phyloP scores from a whole-genome alignment of 2,888 invertebrate genomes.

The Ophioninae sp. region DNA sequence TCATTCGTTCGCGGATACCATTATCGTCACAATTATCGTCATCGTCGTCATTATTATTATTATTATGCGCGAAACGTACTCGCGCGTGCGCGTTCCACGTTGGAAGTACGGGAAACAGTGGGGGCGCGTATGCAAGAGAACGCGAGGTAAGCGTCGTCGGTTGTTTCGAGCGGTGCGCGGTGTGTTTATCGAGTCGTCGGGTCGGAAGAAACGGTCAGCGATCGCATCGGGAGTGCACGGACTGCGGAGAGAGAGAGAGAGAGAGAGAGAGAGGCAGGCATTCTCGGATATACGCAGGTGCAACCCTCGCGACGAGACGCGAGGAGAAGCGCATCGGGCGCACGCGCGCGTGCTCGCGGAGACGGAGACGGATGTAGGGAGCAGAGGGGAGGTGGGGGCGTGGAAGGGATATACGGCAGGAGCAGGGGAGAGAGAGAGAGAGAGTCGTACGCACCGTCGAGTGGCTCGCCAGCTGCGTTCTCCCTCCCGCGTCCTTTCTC shows the following conservation, averaged over 20 bases:
- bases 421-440: constrained; percentile 18
- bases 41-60: too few relatives aligned
- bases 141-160: constrained; percentile 1
- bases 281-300: constrained; percentile 57
- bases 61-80: too few relatives aligned
- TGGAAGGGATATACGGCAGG: neutral
- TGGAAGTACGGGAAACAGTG: neutral
- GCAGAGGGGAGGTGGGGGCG: neutral
- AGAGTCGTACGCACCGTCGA: constrained; percentile 29
- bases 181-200: constrained; percentile 65
- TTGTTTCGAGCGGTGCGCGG: constrained; percentile 33
- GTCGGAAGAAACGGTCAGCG: constrained; percentile 63
- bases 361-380: constrained; percentile 14
- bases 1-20: too few relatives aligned
- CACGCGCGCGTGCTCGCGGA: constrained; percentile 58
- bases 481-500: constrained; percentile 53
- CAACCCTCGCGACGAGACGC: constrained; percentile 46
- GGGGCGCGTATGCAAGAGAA: neutral
- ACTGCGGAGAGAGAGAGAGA: constrained; percentile 25
- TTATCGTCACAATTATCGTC: too few relatives aligned
- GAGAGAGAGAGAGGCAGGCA: neutral
- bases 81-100: neutral
- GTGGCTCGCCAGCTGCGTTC: constrained; percentile 51
- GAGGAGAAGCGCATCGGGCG: constrained; percentile 44
- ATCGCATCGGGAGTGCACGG: constrained; percentile 60